These are phyloP conservation scores for Chelonus insularis DNA, from an alignment of 1,140 invertebrate genomes.

Conservation along the genomic window DNA sequence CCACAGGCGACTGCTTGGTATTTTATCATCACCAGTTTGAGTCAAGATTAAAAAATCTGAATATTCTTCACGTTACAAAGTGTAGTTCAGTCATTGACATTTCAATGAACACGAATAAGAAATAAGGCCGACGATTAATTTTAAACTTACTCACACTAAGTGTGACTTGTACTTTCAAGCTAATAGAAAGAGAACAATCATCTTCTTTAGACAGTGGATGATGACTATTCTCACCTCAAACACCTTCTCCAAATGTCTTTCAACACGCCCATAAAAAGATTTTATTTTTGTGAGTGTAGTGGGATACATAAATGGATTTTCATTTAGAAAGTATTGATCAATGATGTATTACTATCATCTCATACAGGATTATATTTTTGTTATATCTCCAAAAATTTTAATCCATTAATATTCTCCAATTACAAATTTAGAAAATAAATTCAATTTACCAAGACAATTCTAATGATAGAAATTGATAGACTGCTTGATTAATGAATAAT, in stretches of 20 bases:
- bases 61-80: slow-evolving; percentile 24
- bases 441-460: no score
- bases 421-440: no score
- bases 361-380: no score
- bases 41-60: slow-evolving; percentile 5
- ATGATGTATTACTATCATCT: no score
- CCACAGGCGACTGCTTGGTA: slow-evolving; percentile 30
- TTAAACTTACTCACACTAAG: slow-evolving; percentile 1
- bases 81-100: slow-evolving; percentile 43
- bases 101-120: slow-evolving; percentile 38
- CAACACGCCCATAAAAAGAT: slow-evolving; percentile 8
- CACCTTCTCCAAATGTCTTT: slow-evolving; percentile 13
- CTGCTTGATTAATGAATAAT: no score
- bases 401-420: no score
- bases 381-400: no score
- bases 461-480: no score
- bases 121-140: slow-evolving; percentile 30
- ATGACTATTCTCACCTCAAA: slow-evolving; percentile 13
- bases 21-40: slow-evolving; percentile 40
- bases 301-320: neutral
- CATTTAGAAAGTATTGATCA: neutral
- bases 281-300: neutral
- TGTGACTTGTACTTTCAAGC: no score
- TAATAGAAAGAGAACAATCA: neutral
- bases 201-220: neutral